phyloP scores from a whole-genome alignment of 2,797 vertebrate genomes.

The Chelonia mydas region DNA sequence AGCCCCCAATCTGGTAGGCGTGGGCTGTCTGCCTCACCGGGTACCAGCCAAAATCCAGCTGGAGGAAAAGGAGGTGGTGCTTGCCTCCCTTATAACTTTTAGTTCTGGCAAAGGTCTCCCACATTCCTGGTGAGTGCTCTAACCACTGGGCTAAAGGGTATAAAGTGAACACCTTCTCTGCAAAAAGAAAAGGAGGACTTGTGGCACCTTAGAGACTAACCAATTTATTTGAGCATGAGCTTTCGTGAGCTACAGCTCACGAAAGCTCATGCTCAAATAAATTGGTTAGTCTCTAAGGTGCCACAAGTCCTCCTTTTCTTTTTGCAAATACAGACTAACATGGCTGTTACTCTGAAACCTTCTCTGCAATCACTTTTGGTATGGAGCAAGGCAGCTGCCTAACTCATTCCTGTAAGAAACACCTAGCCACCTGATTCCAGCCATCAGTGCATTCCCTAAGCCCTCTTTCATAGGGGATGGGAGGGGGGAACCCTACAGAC shows the following conservation, averaged over 20 bases:
- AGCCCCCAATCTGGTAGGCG: not conserved
- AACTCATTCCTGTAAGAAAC: not conserved
- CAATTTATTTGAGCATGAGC: too few relatives aligned
- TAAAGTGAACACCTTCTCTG: not conserved
- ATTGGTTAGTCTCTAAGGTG: too few relatives aligned
- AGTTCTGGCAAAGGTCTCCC: not conserved
- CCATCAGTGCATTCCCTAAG: not conserved
- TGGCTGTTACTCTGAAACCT: too few relatives aligned
- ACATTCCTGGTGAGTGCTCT: not conserved
- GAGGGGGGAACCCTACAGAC: not conserved
- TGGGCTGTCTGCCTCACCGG: not conserved
- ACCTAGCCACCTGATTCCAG: not conserved
- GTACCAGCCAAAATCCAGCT: not conserved
- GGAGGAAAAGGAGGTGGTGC: not conserved
- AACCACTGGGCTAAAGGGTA: not conserved
- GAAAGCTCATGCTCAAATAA: too few relatives aligned
- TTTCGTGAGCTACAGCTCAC: too few relatives aligned
- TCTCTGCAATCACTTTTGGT: not conserved
- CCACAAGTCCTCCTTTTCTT: too few relatives aligned
- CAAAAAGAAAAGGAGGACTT: too few relatives aligned
- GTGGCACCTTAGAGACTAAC: too few relatives aligned
- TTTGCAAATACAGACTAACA: too few relatives aligned
- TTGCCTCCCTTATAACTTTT: not conserved
- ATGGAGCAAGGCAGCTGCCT: not conserved
- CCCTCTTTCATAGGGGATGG: not conserved